Evolutionary conservation across 1,140 invertebrate genomes (phyloP), one percentile per base, ranked within the genome.

Genomic region (Drosophila micromelanica): DNA sequence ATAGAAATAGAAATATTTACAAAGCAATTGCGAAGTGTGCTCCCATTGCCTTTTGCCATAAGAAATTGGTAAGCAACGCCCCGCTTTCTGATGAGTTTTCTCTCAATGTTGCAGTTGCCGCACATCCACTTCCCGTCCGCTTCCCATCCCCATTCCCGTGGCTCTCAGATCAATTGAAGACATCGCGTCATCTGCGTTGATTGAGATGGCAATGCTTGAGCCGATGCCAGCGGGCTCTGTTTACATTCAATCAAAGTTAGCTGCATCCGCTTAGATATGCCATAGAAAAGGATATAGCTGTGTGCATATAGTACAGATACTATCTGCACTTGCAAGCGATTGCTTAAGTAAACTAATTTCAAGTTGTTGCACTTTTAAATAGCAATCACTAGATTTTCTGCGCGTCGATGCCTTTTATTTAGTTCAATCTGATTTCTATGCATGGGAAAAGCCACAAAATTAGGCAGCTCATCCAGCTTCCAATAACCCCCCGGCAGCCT

Each of bases 1-100:
- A 77, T 57, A 67, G 62, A 68, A 60, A 73, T 60, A 68, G 61
- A 86, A 87, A 78, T 86, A 86, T 86, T 86, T 87, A 76, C 82
- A 78, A 49, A 63, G 82, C 78, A 73, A 68, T 73, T 23, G 56
- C 43, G 37, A 55, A 55, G 17, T 46, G 37, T 20, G 32, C 15
- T 38, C 13, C 30, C 30, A 12, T 17, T 61, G 45, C 38, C 17
- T 46, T 70, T 73, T 67, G 49, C 52, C 65, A 67, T 64, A 65
- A 62, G 54, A 64, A 84, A 73, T 73, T 73, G 68, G 60, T 57
- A 45, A 63, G 51, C 73, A 74, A 78, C 63, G 60, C 43, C 45
- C 63, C 37, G 64, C 61, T 59, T 55, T 73, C 60, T 65, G 61
- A 73, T 65, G 57, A 80, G 73, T 68, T 76, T 55, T 45, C 74